Base-by-base conservation (phyloP, 2,888 invertebrate genomes). In the Philereme vetulata region DNA sequence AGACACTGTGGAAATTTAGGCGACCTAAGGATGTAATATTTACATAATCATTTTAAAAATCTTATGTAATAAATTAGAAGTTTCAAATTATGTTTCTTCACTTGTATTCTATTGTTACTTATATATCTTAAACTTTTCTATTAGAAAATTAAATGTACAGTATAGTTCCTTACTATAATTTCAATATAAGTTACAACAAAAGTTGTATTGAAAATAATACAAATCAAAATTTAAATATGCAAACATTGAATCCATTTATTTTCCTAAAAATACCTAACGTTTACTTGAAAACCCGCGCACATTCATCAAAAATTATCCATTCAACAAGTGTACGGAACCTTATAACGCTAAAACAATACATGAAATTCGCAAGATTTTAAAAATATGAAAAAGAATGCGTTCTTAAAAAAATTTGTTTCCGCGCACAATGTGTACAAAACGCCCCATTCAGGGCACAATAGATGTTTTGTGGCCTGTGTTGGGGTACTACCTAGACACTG, bases 361-460 rank as follows among this genome's bases (percentile, higher is more conserved):
- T 64, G 42, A 66, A 67, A 67, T 60, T 66, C 62, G 51, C 63
- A 66, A 70, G 66, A 67, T 59, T 70, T 66, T 66, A 54, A 60
- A 62, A 66, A 70, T 74, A 73, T 73, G 75, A 84, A 80, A 83
- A 81, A 72, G 83, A 84, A 82, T 77, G 80, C 83, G 78, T 88
- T 90, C 86, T 86, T 89, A 83, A 86, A 90, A 89, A 90, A 89
- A 88, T 85, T 85, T 80, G 84, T 85, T 87, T 82, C 81, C 80
- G 74, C 79, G 72, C 81, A 85, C 86, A 86, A 86, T 86, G 82
- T 82, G 79, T 66, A 66, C 84, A 89, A 85, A 88, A 82, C 85
- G 75, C 85, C 82, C 88, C 84, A 86, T 90, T 90, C 89, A 86
- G 74, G 71, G 76, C 72, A 90, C 90, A 90, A 91, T 90, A 74